phyloP scores from a whole-genome alignment of 2,888 invertebrate species.

The Patella depressa region DNA sequence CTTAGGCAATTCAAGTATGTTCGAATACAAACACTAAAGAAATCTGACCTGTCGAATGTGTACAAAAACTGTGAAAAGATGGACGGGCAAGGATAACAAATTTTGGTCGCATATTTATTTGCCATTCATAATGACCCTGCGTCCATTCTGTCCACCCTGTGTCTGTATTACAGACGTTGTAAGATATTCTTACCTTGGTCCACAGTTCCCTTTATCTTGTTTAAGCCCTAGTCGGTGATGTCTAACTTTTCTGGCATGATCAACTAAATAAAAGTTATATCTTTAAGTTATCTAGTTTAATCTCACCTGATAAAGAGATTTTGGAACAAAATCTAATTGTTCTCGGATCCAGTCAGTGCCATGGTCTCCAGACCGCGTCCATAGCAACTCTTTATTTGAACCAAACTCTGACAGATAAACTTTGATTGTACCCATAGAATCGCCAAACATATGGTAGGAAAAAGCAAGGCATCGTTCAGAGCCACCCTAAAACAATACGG shows the following conservation, averaged over 20 bases:
- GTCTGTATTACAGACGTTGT: too few relatives aligned
- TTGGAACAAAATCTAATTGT: conserved; percentile 31
- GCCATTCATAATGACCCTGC: too few relatives aligned
- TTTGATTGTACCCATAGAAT: conserved; percentile 43
- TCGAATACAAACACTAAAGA: too few relatives aligned
- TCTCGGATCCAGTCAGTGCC: conserved; percentile 37
- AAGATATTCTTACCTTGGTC: too few relatives aligned
- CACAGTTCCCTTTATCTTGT: too few relatives aligned
- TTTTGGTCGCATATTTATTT: too few relatives aligned
- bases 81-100: too few relatives aligned
- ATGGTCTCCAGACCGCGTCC: conserved; percentile 37
- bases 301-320: conserved; percentile 34
- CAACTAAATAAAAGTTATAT: neutral
- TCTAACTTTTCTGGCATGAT: neutral
- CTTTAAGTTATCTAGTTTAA: neutral
- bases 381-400: conserved; percentile 29
- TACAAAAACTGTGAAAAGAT: too few relatives aligned
- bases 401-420: conserved; percentile 26
- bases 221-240: too few relatives aligned
- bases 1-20: too few relatives aligned
- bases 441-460: conserved; percentile 53
- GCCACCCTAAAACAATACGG: conserved; percentile 32
- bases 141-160: too few relatives aligned
- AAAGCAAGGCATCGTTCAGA: conserved; percentile 47
- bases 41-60: too few relatives aligned